These are phyloP conservation scores for Pachycephala philippinensis DNA, from an alignment of 2,113 vertebrate species.

Conservation along the genomic window DNA sequence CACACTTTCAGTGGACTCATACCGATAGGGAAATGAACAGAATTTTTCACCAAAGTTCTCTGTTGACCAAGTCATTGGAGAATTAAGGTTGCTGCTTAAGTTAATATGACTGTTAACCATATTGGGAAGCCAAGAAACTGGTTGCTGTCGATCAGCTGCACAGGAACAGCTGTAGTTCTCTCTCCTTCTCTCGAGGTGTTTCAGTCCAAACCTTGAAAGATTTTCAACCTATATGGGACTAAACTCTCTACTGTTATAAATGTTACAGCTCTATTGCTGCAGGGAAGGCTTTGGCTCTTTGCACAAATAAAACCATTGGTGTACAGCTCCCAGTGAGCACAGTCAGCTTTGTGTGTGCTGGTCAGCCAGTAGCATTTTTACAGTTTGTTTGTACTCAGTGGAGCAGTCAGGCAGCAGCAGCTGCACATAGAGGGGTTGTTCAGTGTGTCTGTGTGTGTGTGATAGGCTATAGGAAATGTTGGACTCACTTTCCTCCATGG, in stretches of 20 bases:
- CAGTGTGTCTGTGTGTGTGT: neutral
- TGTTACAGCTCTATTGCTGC: neutral
- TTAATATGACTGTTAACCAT: neutral
- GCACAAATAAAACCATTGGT: neutral
- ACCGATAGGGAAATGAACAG: neutral
- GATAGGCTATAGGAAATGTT: neutral
- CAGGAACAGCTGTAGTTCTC: neutral
- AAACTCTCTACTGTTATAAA: neutral
- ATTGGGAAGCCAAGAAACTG: neutral
- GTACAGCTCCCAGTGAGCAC: neutral
- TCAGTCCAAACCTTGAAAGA: neutral
- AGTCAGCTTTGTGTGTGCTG: neutral
- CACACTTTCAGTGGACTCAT: neutral
- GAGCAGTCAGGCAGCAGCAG: neutral
- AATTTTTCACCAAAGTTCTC: neutral
- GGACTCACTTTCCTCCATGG: accelerated
- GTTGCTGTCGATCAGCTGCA: neutral
- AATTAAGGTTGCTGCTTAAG: neutral
- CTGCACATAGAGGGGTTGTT: neutral
- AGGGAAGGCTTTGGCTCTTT: neutral
- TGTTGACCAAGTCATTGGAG: neutral
- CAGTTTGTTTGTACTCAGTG: neutral
- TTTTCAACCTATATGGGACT: neutral
- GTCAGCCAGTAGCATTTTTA: neutral
- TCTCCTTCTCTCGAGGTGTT: neutral